Base-by-base conservation (phyloP, 1,140 invertebrate species). In the Diabrotica undecimpunctata region DNA sequence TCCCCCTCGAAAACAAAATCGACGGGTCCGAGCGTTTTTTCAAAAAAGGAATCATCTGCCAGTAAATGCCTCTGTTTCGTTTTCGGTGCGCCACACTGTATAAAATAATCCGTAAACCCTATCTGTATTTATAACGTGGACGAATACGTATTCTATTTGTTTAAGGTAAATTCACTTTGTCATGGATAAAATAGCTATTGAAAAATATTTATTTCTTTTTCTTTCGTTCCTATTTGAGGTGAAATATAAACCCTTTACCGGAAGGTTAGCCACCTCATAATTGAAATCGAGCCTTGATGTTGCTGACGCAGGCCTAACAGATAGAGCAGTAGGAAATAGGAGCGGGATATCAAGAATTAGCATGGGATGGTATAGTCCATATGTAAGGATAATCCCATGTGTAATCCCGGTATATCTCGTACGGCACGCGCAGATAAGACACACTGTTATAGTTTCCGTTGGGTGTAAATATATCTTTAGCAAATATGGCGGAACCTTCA, bases 381-480 rank as follows among this genome's bases (percentile, higher is more conserved):
- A 69, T 69, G 68, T 69, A 69, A 69, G 64, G 68, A 69, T 69
- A 69, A 69, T 69, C 68, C 68, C 68, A 14, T 57, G 68, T 69
- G 68, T 69, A 69, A 69, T 69, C 65, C 68, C 62, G 52, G 53
- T 66, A 69, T 69, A 65, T 66, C 62, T 62, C 59, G 53, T 36
- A 61, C 61, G 62, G 62, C 68, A 62, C 66, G 62, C 56, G 64
- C 61, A 70, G 66, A 70, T 67, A 66, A 70, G 65, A 70, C 67
- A 69, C 61, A 64, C 65, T 66, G 65, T 66, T 66, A 70, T 67
- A 70, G 68, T 67, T 70, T 70, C 65, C 53, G 56, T 59, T 46
- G 35, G 68, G 60, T 54, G 62, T 61, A 59, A 66, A 66, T 62
- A 70, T 66, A 70, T 70, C 60, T 62, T 54, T 14, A 12, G 54